phyloP scores from a whole-genome alignment of 2,888 invertebrate species.

The Cybosia mesomella region DNA sequence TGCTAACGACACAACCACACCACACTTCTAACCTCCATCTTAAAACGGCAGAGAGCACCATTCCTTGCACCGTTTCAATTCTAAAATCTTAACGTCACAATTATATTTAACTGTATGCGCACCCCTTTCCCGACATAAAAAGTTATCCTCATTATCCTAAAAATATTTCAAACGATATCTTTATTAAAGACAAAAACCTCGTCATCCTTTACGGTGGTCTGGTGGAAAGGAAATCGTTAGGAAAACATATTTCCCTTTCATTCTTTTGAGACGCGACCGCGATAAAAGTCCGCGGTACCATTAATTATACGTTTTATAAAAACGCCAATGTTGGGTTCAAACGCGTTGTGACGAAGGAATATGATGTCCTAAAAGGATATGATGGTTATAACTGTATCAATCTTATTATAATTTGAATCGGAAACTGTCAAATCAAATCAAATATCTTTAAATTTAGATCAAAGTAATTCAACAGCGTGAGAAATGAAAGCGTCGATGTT shows the following conservation, averaged over 20 bases:
- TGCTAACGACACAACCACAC: neutral
- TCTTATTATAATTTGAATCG: too few species aligned
- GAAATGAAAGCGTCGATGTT: too few species aligned
- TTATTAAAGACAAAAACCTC: constrained; percentile 31
- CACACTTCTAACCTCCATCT: neutral
- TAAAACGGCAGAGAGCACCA: neutral
- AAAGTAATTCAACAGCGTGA: too few species aligned
- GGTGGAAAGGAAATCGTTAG: constrained; percentile 47
- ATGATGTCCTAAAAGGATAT: neutral
- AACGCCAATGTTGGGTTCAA: constrained; percentile 5
- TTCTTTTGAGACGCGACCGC: constrained; percentile 34
- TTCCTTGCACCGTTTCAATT: constrained; percentile 4
- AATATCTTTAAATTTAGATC: too few species aligned
- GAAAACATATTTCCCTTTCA: constrained; percentile 48
- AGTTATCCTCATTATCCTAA: constrained; percentile 35
- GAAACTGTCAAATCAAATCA: too few species aligned
- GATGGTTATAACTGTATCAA: neutral
- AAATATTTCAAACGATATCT: constrained; percentile 32
- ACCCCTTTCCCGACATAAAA: constrained; percentile 15
- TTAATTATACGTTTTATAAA: constrained; percentile 38
- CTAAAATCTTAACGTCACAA: constrained; percentile 16
- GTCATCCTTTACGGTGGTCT: constrained; percentile 35
- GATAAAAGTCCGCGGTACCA: constrained; percentile 15
- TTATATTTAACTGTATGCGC: constrained; percentile 17
- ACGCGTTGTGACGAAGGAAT: neutral